phyloP scores from a whole-genome alignment of 2,888 invertebrate species.

The Pseudanteris insignis region DNA sequence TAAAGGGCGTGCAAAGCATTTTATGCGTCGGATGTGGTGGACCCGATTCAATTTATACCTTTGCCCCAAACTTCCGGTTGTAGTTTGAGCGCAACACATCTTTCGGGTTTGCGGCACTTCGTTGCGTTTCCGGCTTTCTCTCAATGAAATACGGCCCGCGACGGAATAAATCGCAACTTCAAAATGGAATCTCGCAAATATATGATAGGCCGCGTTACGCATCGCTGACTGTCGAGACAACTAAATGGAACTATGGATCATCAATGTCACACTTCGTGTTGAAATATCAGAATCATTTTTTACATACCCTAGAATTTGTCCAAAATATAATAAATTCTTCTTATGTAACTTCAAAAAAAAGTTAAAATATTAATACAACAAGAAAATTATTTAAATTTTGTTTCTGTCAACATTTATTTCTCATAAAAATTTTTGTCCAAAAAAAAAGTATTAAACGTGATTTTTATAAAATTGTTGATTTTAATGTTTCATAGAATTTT shows the following conservation, averaged over 20 bases:
- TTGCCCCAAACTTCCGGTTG: constrained; percentile 53
- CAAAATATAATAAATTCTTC: too few species aligned
- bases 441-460: too few species aligned
- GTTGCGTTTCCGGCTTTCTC: constrained; percentile 52
- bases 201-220: constrained; percentile 52
- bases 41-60: constrained; percentile 62
- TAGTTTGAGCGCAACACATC: constrained; percentile 49
- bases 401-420: too few species aligned
- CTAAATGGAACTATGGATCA: constrained; percentile 44
- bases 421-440: too few species aligned
- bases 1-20: constrained; percentile 63
- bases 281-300: constrained; percentile 32
- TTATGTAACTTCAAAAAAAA: too few species aligned
- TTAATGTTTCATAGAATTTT: too few species aligned
- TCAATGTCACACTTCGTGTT: constrained; percentile 43
- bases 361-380: too few species aligned
- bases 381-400: too few species aligned
- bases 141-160: constrained; percentile 45
- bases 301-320: too few species aligned
- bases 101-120: constrained; percentile 57
- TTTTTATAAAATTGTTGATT: constrained; percentile 3
- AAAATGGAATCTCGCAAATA: constrained; percentile 55
- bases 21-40: constrained; percentile 58
- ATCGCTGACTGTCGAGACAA: constrained; percentile 52
- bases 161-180: constrained; percentile 47